Evolutionary conservation across 2,888 invertebrate genomes (phyloP), one percentile per base, ranked within the genome.

Genomic region (Mellilla xanthometata): DNA sequence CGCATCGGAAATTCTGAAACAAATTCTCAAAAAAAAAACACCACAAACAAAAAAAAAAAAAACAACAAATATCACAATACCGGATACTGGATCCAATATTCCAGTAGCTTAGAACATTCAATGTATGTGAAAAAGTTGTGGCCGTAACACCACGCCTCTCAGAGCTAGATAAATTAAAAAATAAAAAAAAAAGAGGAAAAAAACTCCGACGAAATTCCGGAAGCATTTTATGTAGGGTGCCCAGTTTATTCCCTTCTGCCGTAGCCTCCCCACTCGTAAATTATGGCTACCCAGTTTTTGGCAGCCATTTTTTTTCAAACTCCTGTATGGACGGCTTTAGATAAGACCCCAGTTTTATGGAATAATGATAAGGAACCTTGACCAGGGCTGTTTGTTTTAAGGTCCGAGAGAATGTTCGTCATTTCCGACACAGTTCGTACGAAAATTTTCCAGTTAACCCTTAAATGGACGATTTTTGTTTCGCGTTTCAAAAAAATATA

Each of bases 141-240:
- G 11, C 29, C 7, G 23, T 27, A 15, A 19, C 27, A 54, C 41
- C 28, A 23, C 51, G 42, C 55, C 50, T 43, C 49, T 50, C 46
- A 42, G 34, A 42, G 62, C 69, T 69, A 71, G 67, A 78, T 77
- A 78, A 77, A 74, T 77, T 74, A 68, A 69, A 68, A 69, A 71
- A 70, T 67, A 69, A 68, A 69, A 70, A 69, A 66, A 63, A 71
- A 75, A 70, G 69, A 65, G 69, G 65, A 29, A 39, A 47, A 47
- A 66, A 66, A 46, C 57, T 54, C 52, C 58, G 51, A 59, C 56
- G 54, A 65, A 75, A 73, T 67, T 73, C 62, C 60, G 61, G 66
- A 56, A 66, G 68, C 65, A 63, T 67, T 76, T 70, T 69, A 68
- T 70, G 66, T 67, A 61, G 52, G 65, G 70, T 66, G 62, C 70